A percentile compares a stretch with the other conserved stretches of the same genome.
phyloP scores from a whole-genome alignment of 2,888 invertebrate genomes.

The Thecophora atra region DNA sequence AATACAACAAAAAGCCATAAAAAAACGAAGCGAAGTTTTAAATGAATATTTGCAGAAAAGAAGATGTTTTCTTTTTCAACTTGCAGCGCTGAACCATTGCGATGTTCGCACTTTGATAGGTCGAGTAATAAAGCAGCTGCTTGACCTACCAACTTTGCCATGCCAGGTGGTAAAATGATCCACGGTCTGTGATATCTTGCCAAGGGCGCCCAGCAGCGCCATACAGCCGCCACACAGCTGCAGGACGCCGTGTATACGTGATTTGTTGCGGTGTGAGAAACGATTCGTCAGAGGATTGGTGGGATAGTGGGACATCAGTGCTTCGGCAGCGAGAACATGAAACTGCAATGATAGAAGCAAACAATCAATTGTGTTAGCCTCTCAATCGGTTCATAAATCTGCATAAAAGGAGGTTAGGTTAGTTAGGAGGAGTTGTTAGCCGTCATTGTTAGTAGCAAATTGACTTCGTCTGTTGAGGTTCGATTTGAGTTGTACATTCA shows the following conservation, averaged over 20 bases:
- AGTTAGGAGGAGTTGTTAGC: too few relatives aligned
- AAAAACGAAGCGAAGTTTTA: background rate
- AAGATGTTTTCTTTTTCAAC: background rate
- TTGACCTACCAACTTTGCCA: conserved; percentile 55
- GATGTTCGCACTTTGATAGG: background rate
- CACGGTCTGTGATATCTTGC: conserved; percentile 57
- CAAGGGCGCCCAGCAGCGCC: conserved; percentile 56
- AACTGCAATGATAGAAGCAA: conserved; percentile 49
- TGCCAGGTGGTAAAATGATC: conserved; percentile 60
- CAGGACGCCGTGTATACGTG: conserved; percentile 57
- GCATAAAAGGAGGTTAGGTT: background rate
- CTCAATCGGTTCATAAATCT: conserved; percentile 14
- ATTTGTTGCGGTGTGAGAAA: conserved; percentile 59
- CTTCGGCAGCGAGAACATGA: conserved; percentile 61
- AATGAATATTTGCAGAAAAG: background rate
- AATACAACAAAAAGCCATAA: background rate
- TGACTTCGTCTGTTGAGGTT: too few relatives aligned
- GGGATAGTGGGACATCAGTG: conserved; percentile 63
- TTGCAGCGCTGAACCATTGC: background rate
- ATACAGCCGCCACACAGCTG: conserved; percentile 60
- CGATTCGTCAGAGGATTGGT: conserved; percentile 57
- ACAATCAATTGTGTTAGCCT: conserved; percentile 7
- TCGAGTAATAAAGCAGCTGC: background rate
- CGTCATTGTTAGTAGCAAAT: background rate
- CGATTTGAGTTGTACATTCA: too few relatives aligned